Conservation (phyloP, 2,797 vertebrate genomes). For the Pseudocheirus occidentalis region DNA sequence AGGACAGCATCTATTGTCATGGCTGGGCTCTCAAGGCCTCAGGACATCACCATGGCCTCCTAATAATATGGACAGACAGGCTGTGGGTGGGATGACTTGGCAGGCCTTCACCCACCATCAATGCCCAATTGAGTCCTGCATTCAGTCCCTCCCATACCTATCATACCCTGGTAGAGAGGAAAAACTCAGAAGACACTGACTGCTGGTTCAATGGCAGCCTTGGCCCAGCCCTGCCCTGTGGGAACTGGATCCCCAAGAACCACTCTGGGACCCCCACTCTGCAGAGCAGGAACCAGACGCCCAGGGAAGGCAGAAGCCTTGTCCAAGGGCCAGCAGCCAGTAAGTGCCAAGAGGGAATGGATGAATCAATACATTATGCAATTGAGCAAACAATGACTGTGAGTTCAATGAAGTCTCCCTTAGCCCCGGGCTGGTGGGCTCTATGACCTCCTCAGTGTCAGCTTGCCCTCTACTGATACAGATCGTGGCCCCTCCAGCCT, state of each 20-base stretch:
- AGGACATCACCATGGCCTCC: not conserved
- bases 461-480: not conserved
- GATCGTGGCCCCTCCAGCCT: not conserved
- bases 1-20: not conserved
- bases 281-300: not conserved
- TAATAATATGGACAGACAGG: not conserved
- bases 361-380: not conserved
- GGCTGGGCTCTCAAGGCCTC: no score
- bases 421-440: not conserved
- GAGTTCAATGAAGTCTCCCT: not conserved
- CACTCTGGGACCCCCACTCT: not conserved
- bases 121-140: no score
- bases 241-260: not conserved
- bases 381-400: not conserved
- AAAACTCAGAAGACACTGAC: not conserved
- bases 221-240: not conserved
- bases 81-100: not conserved
- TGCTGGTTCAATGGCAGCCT: no score
- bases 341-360: not conserved
- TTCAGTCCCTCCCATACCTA: not conserved
- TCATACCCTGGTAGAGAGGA: no score
- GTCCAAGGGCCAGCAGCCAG: accelerated
- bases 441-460: not conserved
- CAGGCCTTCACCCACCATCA: not conserved
- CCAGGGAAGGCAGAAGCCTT: not conserved